Conservation (phyloP, 2,797 vertebrate species). For the Delichon dasypus region DNA sequence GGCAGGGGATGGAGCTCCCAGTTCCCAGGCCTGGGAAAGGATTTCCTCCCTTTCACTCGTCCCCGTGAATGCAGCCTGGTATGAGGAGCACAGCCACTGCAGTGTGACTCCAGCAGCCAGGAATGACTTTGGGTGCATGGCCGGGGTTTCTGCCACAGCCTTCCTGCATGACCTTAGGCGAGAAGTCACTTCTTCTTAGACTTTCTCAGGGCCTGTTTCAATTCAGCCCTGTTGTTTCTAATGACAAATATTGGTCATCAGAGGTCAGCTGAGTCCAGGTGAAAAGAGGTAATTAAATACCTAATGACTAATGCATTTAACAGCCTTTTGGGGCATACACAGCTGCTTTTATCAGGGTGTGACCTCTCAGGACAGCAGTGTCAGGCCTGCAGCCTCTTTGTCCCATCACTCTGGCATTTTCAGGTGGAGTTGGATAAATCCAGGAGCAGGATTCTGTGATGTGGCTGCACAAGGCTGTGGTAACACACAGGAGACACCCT, state of each 20-base stretch:
- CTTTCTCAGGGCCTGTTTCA: not conserved
- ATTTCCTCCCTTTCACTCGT: conserved; percentile 41
- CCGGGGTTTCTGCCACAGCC: not conserved
- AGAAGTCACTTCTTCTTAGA: not conserved
- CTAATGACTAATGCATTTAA: not conserved
- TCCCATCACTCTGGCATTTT: not conserved
- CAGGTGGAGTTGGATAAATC: not conserved
- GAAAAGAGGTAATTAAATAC: conserved; percentile 6
- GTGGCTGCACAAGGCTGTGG: not conserved
- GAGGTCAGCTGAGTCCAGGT: conserved; percentile 10
- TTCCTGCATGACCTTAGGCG: not conserved
- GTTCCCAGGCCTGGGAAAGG: conserved; percentile 13
- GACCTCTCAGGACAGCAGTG: not conserved
- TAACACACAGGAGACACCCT: not conserved
- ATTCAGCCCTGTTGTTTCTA: not conserved
- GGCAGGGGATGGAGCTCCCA: not conserved
- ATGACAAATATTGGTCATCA: not conserved
- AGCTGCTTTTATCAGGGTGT: not conserved
- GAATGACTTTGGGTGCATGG: not conserved
- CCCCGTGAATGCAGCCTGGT: not conserved
- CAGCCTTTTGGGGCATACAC: not conserved
- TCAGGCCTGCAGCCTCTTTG: not conserved
- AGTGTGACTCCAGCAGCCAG: not conserved
- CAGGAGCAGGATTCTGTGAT: not conserved
- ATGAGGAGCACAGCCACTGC: rapidly evolving